A percentile compares a stretch with the other conserved stretches of the same genome.
phyloP scores from a whole-genome alignment of 2,888 invertebrate genomes.

The Leptopilina drosophilae region DNA sequence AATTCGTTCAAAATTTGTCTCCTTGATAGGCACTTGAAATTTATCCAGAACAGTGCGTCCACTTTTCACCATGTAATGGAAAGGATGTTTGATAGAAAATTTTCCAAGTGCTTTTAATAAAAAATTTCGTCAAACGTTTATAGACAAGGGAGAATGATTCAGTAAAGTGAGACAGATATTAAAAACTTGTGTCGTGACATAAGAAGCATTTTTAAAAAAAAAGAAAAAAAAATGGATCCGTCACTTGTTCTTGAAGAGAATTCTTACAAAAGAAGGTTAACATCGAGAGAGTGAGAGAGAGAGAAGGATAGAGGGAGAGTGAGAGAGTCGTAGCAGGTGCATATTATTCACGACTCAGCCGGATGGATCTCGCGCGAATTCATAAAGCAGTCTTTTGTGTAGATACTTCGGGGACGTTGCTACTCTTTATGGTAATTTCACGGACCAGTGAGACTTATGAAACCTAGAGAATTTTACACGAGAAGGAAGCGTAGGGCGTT shows the following conservation, averaged over 20 bases:
- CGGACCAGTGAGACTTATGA: constrained; percentile 67
- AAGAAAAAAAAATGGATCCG: constrained; percentile 43
- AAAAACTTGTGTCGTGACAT: constrained; percentile 47
- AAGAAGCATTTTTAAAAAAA: constrained; percentile 52
- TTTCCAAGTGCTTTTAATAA: constrained; percentile 18
- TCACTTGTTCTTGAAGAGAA: constrained; percentile 52
- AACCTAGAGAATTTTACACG: constrained; percentile 54
- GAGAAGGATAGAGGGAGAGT: constrained; percentile 53
- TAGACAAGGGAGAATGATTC: constrained; percentile 17
- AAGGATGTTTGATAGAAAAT: not conserved
- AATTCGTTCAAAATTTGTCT: not conserved
- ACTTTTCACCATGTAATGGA: not conserved
- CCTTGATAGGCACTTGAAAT: not conserved
- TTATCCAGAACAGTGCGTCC: not conserved
- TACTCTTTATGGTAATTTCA: constrained; percentile 74
- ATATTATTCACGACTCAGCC: constrained; percentile 74
- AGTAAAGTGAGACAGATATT: constrained; percentile 12
- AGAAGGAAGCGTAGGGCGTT: constrained; percentile 56
- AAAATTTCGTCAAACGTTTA: not conserved
- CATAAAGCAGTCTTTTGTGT: constrained; percentile 75
- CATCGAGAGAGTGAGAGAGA: constrained; percentile 51
- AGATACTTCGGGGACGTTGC: constrained; percentile 66
- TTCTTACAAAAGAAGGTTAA: constrained; percentile 57
- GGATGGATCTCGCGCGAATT: constrained; percentile 74
- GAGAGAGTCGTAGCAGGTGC: constrained; percentile 67